Percentiles rank a stretch among this genome's conserved stretches.
Evolutionary conservation across 2,888 invertebrate genomes (phyloP).

Genomic region (Chrysolina oricalcia): DNA sequence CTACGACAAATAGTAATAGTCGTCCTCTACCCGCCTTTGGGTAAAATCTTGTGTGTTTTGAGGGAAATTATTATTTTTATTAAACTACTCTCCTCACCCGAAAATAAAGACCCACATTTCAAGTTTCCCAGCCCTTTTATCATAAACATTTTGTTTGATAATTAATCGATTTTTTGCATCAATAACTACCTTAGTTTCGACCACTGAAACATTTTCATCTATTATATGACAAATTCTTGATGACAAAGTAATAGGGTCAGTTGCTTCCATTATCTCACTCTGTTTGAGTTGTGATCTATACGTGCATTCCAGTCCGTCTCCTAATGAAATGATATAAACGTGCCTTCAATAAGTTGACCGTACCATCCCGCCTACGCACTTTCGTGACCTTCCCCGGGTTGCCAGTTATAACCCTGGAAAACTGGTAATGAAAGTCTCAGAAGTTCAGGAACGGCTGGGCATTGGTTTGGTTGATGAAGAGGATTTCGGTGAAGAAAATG

Average conservation of each 20-base stretch:
- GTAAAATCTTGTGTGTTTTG: too few relatives aligned
- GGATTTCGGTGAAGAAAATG: background rate
- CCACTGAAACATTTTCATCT: background rate
- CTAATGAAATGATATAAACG: slow-evolving; percentile 30
- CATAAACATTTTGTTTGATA: too few relatives aligned
- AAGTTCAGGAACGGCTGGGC: background rate
- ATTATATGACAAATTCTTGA: background rate
- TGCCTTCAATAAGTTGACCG: slow-evolving; percentile 29
- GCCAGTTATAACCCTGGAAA: background rate
- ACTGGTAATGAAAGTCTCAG: background rate
- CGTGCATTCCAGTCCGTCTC: slow-evolving; percentile 24
- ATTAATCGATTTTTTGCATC: too few relatives aligned
- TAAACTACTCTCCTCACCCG: too few relatives aligned
- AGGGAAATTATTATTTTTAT: too few relatives aligned
- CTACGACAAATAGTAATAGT: too few relatives aligned
- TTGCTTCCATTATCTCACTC: slow-evolving; percentile 9
- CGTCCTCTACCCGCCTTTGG: too few relatives aligned
- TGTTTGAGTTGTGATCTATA: slow-evolving; percentile 18
- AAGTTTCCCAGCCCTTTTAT: too few relatives aligned
- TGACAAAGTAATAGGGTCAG: background rate
- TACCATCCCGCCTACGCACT: slow-evolving; percentile 22
- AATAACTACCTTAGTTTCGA: too few relatives aligned
- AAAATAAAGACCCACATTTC: too few relatives aligned
- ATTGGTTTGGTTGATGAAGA: background rate
- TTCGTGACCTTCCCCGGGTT: slow-evolving; percentile 21